These are phyloP conservation scores for Girardinichthys multiradiatus DNA, from an alignment of 2,113 vertebrate species.

Conservation along the genomic window DNA sequence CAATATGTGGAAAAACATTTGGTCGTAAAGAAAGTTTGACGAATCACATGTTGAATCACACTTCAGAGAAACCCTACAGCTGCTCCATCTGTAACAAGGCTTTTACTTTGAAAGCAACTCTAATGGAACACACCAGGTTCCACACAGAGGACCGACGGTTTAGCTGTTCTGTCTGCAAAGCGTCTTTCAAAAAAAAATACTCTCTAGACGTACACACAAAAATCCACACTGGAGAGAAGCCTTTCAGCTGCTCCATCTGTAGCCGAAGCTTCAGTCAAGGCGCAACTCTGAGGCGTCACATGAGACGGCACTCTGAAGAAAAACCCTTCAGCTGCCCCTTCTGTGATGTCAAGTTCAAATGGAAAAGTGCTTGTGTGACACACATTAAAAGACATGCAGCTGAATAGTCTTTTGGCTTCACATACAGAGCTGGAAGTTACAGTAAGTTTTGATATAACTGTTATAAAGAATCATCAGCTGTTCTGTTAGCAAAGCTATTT, in stretches of 20 bases:
- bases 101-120: neutral
- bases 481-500: too few species aligned
- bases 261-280: neutral
- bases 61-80: constrained; percentile 7
- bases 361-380: constrained; percentile 13
- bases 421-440: too few species aligned
- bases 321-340: constrained; percentile 3
- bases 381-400: constrained; percentile 29
- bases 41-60: neutral
- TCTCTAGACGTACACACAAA: too few species aligned
- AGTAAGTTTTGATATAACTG: too few species aligned
- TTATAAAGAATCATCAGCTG: too few species aligned
- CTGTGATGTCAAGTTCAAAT: neutral
- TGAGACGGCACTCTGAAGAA: constrained; percentile 2
- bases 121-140: neutral
- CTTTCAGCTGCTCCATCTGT: neutral
- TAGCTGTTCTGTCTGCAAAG: too few species aligned
- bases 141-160: neutral
- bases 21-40: neutral
- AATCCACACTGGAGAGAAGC: constrained; percentile 1
- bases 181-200: too few species aligned
- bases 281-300: neutral
- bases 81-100: neutral
- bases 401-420: too few species aligned
- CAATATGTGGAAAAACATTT: neutral